A percentile compares a stretch with the other conserved stretches of the same genome.
Evolutionary conservation across 2,797 vertebrate species (phyloP).

Genomic region (Spinus olivaceus): DNA sequence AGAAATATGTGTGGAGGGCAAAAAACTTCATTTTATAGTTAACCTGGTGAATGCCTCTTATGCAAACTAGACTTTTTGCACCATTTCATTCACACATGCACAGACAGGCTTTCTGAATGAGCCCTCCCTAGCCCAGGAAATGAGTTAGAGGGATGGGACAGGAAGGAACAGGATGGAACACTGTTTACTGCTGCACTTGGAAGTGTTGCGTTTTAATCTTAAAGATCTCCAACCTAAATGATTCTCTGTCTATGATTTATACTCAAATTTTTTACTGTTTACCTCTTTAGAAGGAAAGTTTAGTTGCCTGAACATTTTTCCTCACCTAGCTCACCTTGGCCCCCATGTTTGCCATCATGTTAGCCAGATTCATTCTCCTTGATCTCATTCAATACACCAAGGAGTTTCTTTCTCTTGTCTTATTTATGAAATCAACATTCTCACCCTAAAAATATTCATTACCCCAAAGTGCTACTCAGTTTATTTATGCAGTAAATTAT

Average conservation of each 20-base stretch:
- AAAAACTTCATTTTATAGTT: background rate
- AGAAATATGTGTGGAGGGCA: fast-evolving
- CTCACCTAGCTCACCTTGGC: background rate
- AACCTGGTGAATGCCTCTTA: background rate
- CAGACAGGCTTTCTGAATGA: background rate
- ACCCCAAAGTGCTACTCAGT: background rate
- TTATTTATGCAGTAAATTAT: background rate
- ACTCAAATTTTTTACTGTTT: background rate
- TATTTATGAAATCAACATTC: background rate
- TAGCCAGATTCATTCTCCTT: background rate
- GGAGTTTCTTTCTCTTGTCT: background rate
- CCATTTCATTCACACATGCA: background rate
- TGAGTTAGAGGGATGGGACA: background rate
- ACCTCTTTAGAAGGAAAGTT: background rate
- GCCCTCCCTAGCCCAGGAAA: background rate
- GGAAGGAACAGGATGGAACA: background rate
- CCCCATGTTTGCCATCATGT: fast-evolving
- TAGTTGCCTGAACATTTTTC: background rate
- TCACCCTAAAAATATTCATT: background rate
- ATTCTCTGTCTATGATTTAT: background rate
- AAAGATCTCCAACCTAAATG: background rate
- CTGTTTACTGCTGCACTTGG: background rate
- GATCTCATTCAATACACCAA: background rate
- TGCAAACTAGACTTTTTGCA: background rate
- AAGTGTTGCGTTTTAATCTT: too few relatives aligned